These are phyloP conservation scores for Cylindroiulus punctatus DNA, from an alignment of 2,888 invertebrate species.

Conservation along the genomic window DNA sequence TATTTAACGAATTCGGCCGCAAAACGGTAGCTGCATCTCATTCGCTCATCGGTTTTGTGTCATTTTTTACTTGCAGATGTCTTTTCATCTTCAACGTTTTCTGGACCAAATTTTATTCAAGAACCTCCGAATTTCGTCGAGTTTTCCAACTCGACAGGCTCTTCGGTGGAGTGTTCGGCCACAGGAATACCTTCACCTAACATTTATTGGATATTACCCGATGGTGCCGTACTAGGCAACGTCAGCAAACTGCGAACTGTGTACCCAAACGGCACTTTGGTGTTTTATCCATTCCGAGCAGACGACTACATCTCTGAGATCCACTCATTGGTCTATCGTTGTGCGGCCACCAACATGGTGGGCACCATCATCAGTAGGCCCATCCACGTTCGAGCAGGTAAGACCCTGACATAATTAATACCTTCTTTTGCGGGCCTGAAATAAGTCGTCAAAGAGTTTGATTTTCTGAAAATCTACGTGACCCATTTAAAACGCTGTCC, in stretches of 20 bases:
- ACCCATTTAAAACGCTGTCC: neutral
- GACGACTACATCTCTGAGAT: slow-evolving; percentile 55
- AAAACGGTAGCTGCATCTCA: too few relatives aligned
- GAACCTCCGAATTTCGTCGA: slow-evolving; percentile 55
- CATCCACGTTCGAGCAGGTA: slow-evolving; percentile 55
- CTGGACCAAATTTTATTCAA: slow-evolving; percentile 52
- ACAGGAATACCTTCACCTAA: slow-evolving; percentile 44
- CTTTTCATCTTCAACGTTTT: slow-evolving; percentile 50
- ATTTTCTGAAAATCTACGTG: neutral
- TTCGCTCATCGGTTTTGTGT: neutral
- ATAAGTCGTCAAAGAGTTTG: neutral
- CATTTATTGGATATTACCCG: slow-evolving; percentile 50
- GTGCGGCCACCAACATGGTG: slow-evolving; percentile 51
- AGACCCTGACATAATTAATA: neutral
- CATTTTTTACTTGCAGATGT: slow-evolving; percentile 51
- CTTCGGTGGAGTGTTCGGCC: slow-evolving; percentile 49
- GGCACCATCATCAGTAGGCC: slow-evolving; percentile 54
- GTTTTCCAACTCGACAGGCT: slow-evolving; percentile 55
- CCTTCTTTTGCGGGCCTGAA: neutral
- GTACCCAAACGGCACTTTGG: slow-evolving; percentile 54
- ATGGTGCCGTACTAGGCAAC: slow-evolving; percentile 50
- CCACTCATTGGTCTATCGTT: slow-evolving; percentile 53
- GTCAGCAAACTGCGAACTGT: slow-evolving; percentile 50
- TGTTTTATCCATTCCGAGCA: slow-evolving; percentile 55
- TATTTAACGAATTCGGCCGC: too few relatives aligned